Base-by-base conservation (phyloP, 1,140 invertebrate species). In the Belonocnema kinseyi region DNA sequence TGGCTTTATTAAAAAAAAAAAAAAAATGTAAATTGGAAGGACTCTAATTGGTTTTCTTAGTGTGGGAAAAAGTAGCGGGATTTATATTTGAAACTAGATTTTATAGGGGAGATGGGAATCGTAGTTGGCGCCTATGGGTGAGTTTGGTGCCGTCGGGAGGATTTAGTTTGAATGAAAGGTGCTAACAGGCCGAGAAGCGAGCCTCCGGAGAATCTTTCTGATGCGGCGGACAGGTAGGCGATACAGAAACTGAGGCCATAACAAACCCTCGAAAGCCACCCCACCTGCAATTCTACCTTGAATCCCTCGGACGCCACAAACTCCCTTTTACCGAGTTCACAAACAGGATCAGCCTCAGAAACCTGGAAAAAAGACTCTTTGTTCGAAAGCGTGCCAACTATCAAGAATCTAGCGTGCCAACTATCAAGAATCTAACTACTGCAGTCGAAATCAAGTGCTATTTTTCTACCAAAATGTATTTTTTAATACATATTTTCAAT, bases 181-280 rank as follows among this genome's bases (percentile, higher is more conserved):
- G 70, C 50, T 52, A 66, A 73, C 72, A 71, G 72, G 13, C 46
- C 77, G 73, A 79, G 75, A 74, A 52, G 14, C 3, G 17, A 11
- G 53, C 77, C 73, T 73, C 79, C 78, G 74, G 81, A 61, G 50
- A 26, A 53, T 72, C 61, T 73, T 40, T 73, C 33, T 78, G 56
- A 40, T 16, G 81, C 21, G 53, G 78, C 76, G 81, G 81, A 80
- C 83, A 81, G 77, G 77, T 81, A 66, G 72, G 73, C 19, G 56
- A 21, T 54, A 66, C 56, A 72, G 74, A 79, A 83, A 82, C 75
- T 79, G 72, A 82, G 66, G 78, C 70, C 75, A 52, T 77, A 76
- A 72, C 56, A 17, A 79, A 56, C 76, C 76, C 73, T 80, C 76
- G 66, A 79, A 71, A 74, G 72, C 40, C 73, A 76, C 72, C 72